Percentiles rank a stretch among this genome's conserved stretches.
phyloP scores from a whole-genome alignment of 2,888 invertebrate genomes.

The Agonum fuliginosum region DNA sequence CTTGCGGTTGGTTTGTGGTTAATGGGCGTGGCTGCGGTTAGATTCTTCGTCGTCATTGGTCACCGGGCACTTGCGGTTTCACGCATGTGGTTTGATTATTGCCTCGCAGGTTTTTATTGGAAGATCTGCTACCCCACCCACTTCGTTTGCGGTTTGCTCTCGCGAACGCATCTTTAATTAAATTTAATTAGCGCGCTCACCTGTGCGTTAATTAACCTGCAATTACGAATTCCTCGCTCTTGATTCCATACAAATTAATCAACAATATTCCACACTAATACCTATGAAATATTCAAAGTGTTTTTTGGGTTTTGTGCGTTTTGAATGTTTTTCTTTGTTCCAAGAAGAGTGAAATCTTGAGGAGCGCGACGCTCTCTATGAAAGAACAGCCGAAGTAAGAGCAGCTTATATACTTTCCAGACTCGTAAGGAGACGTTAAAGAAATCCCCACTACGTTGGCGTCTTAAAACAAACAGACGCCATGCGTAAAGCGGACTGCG shows the following conservation, averaged over 20 bases:
- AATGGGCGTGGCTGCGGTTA: constrained; percentile 80
- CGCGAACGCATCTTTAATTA: constrained; percentile 58
- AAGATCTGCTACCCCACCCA: constrained; percentile 63
- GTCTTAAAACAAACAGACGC: constrained; percentile 57
- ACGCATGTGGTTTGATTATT: constrained; percentile 73
- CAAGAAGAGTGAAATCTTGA: constrained; percentile 2
- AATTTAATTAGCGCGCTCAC: constrained; percentile 59
- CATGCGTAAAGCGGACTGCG: constrained; percentile 18
- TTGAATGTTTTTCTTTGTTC: constrained; percentile 28
- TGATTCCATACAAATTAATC: neutral
- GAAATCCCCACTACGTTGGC: constrained; percentile 56
- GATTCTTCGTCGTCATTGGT: constrained; percentile 77
- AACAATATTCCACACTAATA: neutral
- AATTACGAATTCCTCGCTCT: constrained; percentile 42
- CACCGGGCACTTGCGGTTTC: constrained; percentile 76
- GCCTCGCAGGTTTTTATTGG: constrained; percentile 71
- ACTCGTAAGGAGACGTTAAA: constrained; percentile 50
- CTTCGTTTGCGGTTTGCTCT: constrained; percentile 33
- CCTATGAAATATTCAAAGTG: too few relatives aligned
- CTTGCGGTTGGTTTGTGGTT: constrained; percentile 79
- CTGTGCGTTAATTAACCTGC: constrained; percentile 52
- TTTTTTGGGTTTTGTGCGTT: constrained; percentile 22
- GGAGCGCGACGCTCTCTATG: constrained; percentile 56
- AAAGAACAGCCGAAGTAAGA: constrained; percentile 59
- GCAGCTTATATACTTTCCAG: constrained; percentile 51